Evolutionary conservation across 2,797 vertebrate species (phyloP), one percentile per base, ranked within the genome.

Genomic region (Avahi laniger): DNA sequence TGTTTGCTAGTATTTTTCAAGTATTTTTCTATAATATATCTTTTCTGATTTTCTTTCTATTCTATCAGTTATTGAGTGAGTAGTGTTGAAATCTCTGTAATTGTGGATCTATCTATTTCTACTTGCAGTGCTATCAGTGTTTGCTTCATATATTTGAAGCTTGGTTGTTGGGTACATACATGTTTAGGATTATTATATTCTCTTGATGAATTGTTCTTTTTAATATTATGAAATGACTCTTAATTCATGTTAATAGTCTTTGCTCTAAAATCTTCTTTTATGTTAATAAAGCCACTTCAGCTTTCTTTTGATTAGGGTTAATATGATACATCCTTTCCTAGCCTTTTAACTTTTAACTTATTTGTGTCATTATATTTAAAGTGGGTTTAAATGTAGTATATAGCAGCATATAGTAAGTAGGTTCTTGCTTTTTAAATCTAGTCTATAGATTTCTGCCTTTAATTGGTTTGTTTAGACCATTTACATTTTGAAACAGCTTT

Each of bases 401-500:
- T 61, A 30, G 67, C 24, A 81, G 38, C 59, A 38, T 86, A 54
- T 83, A 83, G 50, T 69, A 70, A 41, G 35, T 76, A 85, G n/a
- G 9, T 92, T 87, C 63, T 94, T 92, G 41, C n/a, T 90, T 84
- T 96, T 85, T 43, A 81, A 91, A 67, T 89, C 8, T 33, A 52
- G 10, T 59, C 20, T 91, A 52, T 26, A 91, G 35, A 94, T 89
- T 93, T 93, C 78, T 96, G 14, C n/a, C 43, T 91, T 93, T 86
- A 78, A 82, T 89, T 85, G n/a, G 38, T 86, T 91, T 70, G 7
- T 88, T 97, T 94, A 82, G 46, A 93, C 57, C 35, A 35, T 76
- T 93, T 89, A 52, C 17, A 41, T 84, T 88, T 93, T 88, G 65
- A 96, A 95, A 75, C n/a, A 93, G 46, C n/a, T 87, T 95, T 88